Conservation (phyloP, 2,113 vertebrate species). For the Taurulus bubalis region DNA sequence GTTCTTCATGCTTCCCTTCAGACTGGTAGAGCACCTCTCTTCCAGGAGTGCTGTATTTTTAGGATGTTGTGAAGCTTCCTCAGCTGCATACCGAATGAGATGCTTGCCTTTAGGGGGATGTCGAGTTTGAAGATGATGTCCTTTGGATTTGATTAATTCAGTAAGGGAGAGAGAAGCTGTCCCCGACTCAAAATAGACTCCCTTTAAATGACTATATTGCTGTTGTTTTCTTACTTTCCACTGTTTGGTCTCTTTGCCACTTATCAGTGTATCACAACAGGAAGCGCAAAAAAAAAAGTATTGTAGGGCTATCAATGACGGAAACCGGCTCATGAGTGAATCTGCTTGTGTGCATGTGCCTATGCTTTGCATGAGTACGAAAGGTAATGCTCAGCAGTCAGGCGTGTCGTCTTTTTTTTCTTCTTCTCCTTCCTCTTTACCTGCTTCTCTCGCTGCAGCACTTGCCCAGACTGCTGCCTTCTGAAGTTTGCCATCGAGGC, state of each 20-base stretch:
- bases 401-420: constrained; percentile 36
- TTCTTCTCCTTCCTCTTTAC: background rate
- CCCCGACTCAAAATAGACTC: constrained; percentile 87
- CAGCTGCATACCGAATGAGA: constrained; percentile 96
- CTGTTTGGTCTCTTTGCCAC: constrained; percentile 79
- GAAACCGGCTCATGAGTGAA: constrained; percentile 55
- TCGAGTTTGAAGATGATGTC: constrained; percentile 99
- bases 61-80: constrained; percentile 97
- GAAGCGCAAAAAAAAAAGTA: constrained; percentile 74
- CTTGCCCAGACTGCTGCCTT: constrained; percentile 56
- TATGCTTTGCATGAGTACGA: constrained; percentile 47
- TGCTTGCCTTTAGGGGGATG: constrained; percentile 96
- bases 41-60: constrained; percentile 98
- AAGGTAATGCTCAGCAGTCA: constrained; percentile 60
- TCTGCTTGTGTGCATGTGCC: constrained; percentile 54
- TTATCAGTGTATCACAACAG: constrained; percentile 77
- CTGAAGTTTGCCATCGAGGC: constrained; percentile 64
- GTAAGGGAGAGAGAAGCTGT: constrained; percentile 87
- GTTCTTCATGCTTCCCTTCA: constrained; percentile 92
- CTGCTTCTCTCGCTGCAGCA: constrained; percentile 43
- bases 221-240: constrained; percentile 82
- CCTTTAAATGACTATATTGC: constrained; percentile 84
- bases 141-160: constrained; percentile 99
- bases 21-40: constrained; percentile 92
- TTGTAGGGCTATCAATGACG: constrained; percentile 67